Conservation (phyloP, 1,140 invertebrate species). For the Pinna nobilis region DNA sequence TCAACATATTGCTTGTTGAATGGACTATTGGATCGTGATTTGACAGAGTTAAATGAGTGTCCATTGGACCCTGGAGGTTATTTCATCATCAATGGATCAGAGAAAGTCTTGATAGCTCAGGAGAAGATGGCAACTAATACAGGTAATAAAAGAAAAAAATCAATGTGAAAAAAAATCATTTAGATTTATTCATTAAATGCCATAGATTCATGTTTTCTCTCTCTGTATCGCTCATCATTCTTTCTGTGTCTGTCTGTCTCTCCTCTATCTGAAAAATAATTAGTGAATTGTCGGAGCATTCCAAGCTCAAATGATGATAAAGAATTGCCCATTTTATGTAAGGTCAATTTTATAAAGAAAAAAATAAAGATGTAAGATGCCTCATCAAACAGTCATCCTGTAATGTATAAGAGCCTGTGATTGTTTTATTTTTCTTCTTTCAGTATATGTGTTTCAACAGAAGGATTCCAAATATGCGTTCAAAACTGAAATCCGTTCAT, state of each 20-base stretch:
- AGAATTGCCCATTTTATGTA: too few relatives aligned
- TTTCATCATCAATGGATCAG: slow-evolving; percentile 76
- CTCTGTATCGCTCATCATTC: too few relatives aligned
- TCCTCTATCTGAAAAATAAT: too few relatives aligned
- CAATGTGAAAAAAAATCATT: neutral
- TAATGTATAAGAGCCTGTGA: neutral
- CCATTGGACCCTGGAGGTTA: slow-evolving; percentile 92
- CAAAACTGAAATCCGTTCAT: slow-evolving; percentile 97
- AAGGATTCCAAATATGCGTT: slow-evolving; percentile 96
- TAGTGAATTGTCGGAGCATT: too few relatives aligned
- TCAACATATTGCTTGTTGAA: slow-evolving; percentile 97
- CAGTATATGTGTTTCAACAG: slow-evolving; percentile 98
- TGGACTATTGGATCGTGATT: slow-evolving; percentile 96
- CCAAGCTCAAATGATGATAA: too few relatives aligned
- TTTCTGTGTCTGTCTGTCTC: too few relatives aligned
- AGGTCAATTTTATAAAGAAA: neutral
- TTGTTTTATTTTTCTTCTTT: slow-evolving; percentile 36
- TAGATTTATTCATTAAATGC: too few relatives aligned
- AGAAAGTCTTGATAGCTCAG: slow-evolving; percentile 93
- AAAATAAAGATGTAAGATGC: neutral
- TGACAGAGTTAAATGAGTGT: slow-evolving; percentile 99
- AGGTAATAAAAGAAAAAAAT: slow-evolving; percentile 49
- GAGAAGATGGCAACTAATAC: slow-evolving; percentile 99
- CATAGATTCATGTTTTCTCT: too few relatives aligned
- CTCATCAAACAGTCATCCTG: neutral